These are phyloP conservation scores for Lytechinus variegatus DNA, from an alignment of 35 echinoderm and acorn worm genomes.

Conservation along the genomic window DNA sequence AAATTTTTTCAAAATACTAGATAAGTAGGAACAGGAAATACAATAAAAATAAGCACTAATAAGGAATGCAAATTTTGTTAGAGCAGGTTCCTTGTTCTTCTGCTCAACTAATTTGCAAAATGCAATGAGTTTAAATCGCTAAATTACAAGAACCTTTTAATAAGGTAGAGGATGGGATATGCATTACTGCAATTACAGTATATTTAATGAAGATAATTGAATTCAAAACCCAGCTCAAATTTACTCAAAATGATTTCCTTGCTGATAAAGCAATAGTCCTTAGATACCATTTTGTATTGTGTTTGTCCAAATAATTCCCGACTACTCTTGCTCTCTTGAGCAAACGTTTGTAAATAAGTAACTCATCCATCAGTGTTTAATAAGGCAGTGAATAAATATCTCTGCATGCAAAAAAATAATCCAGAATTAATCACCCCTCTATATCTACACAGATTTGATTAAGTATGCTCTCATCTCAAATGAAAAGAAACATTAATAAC, in stretches of 20 bases:
- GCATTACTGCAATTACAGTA: background rate
- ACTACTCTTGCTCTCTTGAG: background rate
- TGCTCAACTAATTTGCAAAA: background rate
- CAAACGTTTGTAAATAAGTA: background rate
- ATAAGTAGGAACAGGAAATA: too few species aligned
- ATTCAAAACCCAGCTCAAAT: background rate
- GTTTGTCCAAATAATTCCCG: background rate
- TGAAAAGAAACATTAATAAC: conserved; percentile 20
- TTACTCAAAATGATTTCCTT: background rate
- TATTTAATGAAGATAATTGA: background rate
- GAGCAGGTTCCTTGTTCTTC: too few species aligned
- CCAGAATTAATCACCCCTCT: background rate
- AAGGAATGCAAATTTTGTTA: too few species aligned
- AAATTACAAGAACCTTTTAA: background rate
- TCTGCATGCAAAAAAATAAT: background rate
- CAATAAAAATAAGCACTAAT: too few species aligned
- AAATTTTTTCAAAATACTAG: too few species aligned
- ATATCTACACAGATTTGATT: background rate
- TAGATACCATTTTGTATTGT: background rate
- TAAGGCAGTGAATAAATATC: background rate
- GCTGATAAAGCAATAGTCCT: background rate
- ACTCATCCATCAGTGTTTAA: background rate
- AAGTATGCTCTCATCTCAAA: background rate
- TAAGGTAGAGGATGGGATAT: background rate
- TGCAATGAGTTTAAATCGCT: background rate